Percentiles rank a stretch among this genome's conserved stretches.
phyloP scores from a whole-genome alignment of 2,113 vertebrate genomes.

The Dicrurus megarhynchus region DNA sequence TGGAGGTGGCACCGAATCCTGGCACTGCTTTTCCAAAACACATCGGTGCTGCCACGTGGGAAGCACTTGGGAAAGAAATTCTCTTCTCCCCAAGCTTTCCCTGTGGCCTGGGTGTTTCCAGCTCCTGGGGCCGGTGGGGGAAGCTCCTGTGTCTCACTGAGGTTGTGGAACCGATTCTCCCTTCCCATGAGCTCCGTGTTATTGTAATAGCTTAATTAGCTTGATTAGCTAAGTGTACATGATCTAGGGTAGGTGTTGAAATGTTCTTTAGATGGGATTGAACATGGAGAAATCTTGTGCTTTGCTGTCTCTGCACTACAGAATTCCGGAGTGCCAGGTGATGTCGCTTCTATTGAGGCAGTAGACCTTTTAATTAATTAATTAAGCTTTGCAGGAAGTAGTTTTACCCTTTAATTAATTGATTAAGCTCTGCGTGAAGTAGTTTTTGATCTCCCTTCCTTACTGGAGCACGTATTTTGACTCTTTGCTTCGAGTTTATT shows the following conservation, averaged over 20 bases:
- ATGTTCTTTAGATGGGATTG: background rate
- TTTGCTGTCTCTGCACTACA: background rate
- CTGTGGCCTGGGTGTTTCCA: too few species aligned
- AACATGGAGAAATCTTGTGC: background rate
- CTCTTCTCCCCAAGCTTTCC: background rate
- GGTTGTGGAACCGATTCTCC: background rate
- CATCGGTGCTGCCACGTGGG: accelerated
- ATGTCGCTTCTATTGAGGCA: background rate
- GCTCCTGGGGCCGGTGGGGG: background rate
- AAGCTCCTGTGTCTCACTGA: background rate
- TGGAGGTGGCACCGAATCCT: background rate
- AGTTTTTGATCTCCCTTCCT: background rate
- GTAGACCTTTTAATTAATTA: background rate
- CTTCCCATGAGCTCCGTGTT: background rate
- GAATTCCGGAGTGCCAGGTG: background rate
- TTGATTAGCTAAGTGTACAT: background rate
- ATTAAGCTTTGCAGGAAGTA: background rate
- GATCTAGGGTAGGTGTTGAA: background rate
- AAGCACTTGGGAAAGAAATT: background rate
- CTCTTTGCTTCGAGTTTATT: background rate
- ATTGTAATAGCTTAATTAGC: background rate
- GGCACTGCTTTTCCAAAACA: background rate
- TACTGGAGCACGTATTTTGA: background rate
- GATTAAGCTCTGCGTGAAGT: background rate
- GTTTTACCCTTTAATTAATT: background rate